Evolutionary conservation across 64 coral and sea anemone genomes (phyloP).

Genomic region (Pocillopora damicornis): DNA sequence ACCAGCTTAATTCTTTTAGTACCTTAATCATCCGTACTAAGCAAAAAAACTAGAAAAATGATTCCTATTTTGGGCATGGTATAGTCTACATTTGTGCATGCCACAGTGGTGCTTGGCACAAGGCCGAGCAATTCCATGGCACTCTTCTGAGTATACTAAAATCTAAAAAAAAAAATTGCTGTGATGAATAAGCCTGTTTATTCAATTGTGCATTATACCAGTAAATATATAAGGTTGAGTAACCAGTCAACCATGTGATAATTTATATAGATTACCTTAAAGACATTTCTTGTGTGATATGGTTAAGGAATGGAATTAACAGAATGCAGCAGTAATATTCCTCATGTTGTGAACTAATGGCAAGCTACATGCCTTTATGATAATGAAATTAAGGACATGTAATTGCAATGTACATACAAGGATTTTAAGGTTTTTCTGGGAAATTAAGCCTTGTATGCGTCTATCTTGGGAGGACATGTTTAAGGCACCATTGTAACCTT

Average conservation of each 20-base stretch:
- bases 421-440: slow-evolving; percentile 16
- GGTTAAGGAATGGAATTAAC: slow-evolving; percentile 49
- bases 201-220: neutral
- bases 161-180: neutral
- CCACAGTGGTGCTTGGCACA: slow-evolving; percentile 21
- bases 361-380: slow-evolving; percentile 30
- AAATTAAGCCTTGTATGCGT: slow-evolving; percentile 42
- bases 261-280: slow-evolving; percentile 1
- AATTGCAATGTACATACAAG: slow-evolving; percentile 43
- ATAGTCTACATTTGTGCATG: slow-evolving; percentile 13
- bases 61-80: too few species aligned
- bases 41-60: too few species aligned
- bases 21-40: too few species aligned
- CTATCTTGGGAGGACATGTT: slow-evolving; percentile 40
- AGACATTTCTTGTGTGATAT: slow-evolving; percentile 36
- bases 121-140: neutral
- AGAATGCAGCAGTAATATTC: slow-evolving; percentile 46
- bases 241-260: too few species aligned
- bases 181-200: neutral
- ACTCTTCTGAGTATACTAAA: too few species aligned
- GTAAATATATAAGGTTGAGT: too few species aligned
- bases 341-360: slow-evolving; percentile 47
- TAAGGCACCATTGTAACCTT: slow-evolving; percentile 50
- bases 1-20: too few species aligned
- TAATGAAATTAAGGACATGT: slow-evolving; percentile 57